Conservation (phyloP, 1,140 invertebrate genomes). For the Drosophila aff. region DNA sequence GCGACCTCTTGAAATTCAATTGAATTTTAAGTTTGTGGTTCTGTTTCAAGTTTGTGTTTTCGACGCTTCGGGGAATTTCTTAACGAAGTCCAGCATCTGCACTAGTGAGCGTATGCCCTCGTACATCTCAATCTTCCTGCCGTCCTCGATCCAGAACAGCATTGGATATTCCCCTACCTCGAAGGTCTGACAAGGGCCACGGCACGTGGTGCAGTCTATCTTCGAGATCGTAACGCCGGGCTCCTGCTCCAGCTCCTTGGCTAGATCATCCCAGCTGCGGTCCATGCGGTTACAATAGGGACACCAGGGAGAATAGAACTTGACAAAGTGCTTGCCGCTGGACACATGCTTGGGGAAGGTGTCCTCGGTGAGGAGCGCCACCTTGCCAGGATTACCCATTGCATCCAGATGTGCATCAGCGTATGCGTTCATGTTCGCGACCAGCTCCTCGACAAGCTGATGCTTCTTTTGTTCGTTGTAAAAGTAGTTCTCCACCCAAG, state of each 20-base stretch:
- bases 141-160: constrained; percentile 92
- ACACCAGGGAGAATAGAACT: constrained; percentile 95
- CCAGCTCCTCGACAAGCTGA: too few relatives aligned
- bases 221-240: constrained; percentile 88
- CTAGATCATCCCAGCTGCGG: constrained; percentile 90
- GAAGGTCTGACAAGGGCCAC: constrained; percentile 88
- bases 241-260: constrained; percentile 87
- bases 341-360: constrained; percentile 87
- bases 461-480: too few relatives aligned
- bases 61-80: constrained; percentile 43
- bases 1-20: background rate
- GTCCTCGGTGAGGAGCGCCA: background rate
- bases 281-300: constrained; percentile 91
- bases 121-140: constrained; percentile 91
- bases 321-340: constrained; percentile 91
- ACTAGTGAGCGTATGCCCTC: constrained; percentile 88
- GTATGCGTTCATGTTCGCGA: too few relatives aligned
- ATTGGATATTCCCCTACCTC: constrained; percentile 92
- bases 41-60: background rate
- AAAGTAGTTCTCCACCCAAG: too few relatives aligned
- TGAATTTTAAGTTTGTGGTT: background rate
- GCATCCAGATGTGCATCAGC: background rate
- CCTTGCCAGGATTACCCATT: background rate
- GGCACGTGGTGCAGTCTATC: constrained; percentile 90
- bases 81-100: constrained; percentile 84